Base-by-base conservation (phyloP, 2,888 invertebrate species). In the Amiota minor region DNA sequence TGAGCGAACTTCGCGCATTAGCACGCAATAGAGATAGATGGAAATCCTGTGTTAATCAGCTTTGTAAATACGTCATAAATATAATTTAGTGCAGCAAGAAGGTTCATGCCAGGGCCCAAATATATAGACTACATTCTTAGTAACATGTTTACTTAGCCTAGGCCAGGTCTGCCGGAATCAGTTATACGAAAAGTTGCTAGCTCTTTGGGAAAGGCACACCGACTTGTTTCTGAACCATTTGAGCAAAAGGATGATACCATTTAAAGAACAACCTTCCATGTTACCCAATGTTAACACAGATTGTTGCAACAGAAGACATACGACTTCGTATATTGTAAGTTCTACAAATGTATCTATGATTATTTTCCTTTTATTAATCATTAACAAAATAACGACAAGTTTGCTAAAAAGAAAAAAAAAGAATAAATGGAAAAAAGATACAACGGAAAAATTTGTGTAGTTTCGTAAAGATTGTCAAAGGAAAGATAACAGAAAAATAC, bases 351-450 rank as follows among this genome's bases (percentile, higher is more conserved):
- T 53, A 11, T 59, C 18, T 20, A 18, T 59, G 59, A 59, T 59
- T 59, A 20, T 20, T 59, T 59, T 59, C 9, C 20, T 23, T 59
- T 59, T 59, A 59, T 59, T 59, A 59, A 10, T 20, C 18, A 59
- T 59, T 18, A 23, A 18, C 23, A 23, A 59, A n/a, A 20, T 59
- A 23, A 18, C 20, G 23, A 23, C 59, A n/a, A 59, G n/a, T 59
- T 16, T 59, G 59, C 18, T 35, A 45, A 12, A 62, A 23, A 14
- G 16, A 65, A 65, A 46, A 46, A 64, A 46, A 45, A 62, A 62
- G 20, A 12, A 62, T 10, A 46, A 46, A 50, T n/a, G 35, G 35
- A 65, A 65, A 18, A 9, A 2, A 47, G 47, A 59, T 18, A 59
- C 1, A 59, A 59, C 18, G 18, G 18, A 1, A 59, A 9, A 18